Evolutionary conservation across 2,113 vertebrate genomes (phyloP).

Genomic region (Pimephales promelas): DNA sequence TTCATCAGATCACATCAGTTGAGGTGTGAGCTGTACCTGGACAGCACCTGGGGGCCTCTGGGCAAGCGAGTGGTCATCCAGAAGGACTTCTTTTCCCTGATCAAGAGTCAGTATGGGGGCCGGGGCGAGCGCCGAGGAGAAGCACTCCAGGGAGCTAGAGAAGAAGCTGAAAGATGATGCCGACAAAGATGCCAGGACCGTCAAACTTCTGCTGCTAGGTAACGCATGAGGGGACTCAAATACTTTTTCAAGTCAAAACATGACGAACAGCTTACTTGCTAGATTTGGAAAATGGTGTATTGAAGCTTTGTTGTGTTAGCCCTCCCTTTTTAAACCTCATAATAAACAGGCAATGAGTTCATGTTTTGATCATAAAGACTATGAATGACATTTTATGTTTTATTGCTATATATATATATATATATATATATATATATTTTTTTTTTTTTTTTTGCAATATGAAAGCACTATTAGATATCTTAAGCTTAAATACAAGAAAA

Average conservation of each 20-base stretch:
- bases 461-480: not conserved
- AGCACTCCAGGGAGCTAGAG: constrained; percentile 93
- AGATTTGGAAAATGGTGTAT: not conserved
- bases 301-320: not conserved
- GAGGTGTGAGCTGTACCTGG: constrained; percentile 60
- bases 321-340: not conserved
- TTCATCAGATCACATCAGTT: constrained; percentile 60
- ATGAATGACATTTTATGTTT: not conserved
- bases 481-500: not conserved
- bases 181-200: constrained; percentile 93
- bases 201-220: constrained; percentile 98
- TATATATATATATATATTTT: too few relatives aligned
- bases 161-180: constrained; percentile 97
- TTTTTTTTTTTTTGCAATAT: not conserved
- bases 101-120: constrained; percentile 84
- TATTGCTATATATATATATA: too few relatives aligned
- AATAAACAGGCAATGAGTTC: not conserved
- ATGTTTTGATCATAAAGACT: not conserved
- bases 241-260: not conserved
- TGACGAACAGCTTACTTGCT: constrained; percentile 11
- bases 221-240: constrained; percentile 50
- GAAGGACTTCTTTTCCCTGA: constrained; percentile 36
- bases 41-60: constrained; percentile 53
- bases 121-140: constrained; percentile 93
- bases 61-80: constrained; percentile 58